Base-by-base conservation (phyloP, 2,113 vertebrate genomes). In the Thunnus maccoyii region DNA sequence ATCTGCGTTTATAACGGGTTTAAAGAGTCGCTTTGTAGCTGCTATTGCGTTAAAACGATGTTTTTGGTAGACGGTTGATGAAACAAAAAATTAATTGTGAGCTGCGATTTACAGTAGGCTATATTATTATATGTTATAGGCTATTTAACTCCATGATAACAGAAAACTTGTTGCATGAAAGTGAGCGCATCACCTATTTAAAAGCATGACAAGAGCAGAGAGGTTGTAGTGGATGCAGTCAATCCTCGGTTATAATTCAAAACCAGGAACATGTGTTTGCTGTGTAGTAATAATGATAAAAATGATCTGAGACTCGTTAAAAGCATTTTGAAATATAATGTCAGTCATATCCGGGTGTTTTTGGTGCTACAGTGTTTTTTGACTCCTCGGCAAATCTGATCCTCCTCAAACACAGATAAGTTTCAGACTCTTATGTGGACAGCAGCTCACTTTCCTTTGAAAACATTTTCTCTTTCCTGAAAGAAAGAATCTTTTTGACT, bases 151-250 rank as follows among this genome's bases (percentile, higher is more conserved):
- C 66, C 15, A 27, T 12, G 5, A 17, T 18, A 1, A 41, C 10
- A 6, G 25, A n/a, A 44, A 65, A 88, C 85, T 85, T 92, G 66
- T 86, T 89, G 83, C 83, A 65, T 63, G 55, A 69, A 60, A 56
- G 22, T 6, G 32, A 68, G 25, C 48, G n/a, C 66, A 47, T 58
- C 57, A 50, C 13, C 30, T 13, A 2, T 18, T 7, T 56, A 17
- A 18, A 52, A 68, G 51, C 50, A 46, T 41, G 30, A 11, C 51
- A 55, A 5, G 41, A 15, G 47, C 44, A 10, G 14, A 16, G 32
- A 60, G 4, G 27, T 22, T 50, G 63, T 11, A 30, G 20, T 5
- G 25, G 12, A 15, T 55, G 41, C 51, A n/a, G 2, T 32, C 46
- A 18, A 2, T 0, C 17, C 15, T 41, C 16, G 12, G 8, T 44